phyloP scores from a whole-genome alignment of 1,140 invertebrate genomes.

The Drosophila bipectinata region DNA sequence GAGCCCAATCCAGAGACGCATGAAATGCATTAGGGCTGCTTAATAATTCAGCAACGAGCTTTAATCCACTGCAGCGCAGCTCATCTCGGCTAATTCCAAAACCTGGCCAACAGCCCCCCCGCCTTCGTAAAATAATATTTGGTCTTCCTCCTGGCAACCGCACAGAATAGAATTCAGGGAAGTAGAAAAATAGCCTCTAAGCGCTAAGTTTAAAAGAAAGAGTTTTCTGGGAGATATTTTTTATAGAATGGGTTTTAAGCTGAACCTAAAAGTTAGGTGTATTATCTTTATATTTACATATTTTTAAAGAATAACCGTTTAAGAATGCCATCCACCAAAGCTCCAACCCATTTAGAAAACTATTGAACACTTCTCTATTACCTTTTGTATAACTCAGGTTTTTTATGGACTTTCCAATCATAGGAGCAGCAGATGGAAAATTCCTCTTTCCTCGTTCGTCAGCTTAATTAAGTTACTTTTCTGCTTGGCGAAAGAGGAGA shows the following conservation, averaged over 20 bases:
- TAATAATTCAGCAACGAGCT: slow-evolving; percentile 63
- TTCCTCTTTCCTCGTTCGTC: slow-evolving; percentile 33
- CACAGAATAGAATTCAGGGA: slow-evolving; percentile 38
- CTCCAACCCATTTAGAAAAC: neutral
- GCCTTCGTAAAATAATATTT: slow-evolving; percentile 23
- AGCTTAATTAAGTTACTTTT: slow-evolving; percentile 62
- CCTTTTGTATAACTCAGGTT: neutral
- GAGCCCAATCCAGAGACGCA: slow-evolving; percentile 52
- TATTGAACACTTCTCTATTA: neutral
- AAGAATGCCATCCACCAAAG: neutral
- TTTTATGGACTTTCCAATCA: slow-evolving; percentile 6
- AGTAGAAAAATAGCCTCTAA: slow-evolving; percentile 36
- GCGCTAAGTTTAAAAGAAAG: slow-evolving; percentile 54
- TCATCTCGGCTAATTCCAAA: slow-evolving; percentile 53
- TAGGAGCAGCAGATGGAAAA: slow-evolving; percentile 18
- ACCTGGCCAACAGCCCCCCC: slow-evolving; percentile 20
- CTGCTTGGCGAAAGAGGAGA: slow-evolving; percentile 22
- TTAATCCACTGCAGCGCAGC: slow-evolving; percentile 31
- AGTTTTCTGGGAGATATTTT: slow-evolving; percentile 22
- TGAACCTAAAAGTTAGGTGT: too few relatives aligned
- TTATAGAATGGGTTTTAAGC: neutral
- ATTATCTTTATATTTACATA: too few relatives aligned
- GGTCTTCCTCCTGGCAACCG: slow-evolving; percentile 1
- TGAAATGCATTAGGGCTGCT: slow-evolving; percentile 71
- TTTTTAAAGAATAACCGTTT: too few relatives aligned